phyloP scores from a whole-genome alignment of 2,113 vertebrate species.

The Poecilia latipinna region DNA sequence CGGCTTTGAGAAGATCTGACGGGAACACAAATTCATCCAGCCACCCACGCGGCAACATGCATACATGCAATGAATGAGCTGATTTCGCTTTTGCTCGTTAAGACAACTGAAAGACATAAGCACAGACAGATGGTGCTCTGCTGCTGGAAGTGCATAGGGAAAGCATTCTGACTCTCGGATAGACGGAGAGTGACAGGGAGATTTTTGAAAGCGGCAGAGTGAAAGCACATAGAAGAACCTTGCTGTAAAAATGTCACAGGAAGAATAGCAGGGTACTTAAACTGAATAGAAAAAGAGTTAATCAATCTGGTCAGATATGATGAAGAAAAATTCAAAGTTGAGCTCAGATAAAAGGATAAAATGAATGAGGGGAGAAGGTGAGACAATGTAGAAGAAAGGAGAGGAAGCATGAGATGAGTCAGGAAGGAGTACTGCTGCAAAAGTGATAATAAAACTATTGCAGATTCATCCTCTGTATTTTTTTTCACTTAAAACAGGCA shows the following conservation, averaged over 20 bases:
- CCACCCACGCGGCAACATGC: slow-evolving; percentile 15
- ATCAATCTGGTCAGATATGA: slow-evolving; percentile 18
- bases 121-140: slow-evolving; percentile 51
- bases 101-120: slow-evolving; percentile 53
- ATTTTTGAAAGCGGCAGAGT: background rate
- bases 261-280: slow-evolving; percentile 33
- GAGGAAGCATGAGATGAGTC: background rate
- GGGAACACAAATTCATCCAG: slow-evolving; percentile 40
- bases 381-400: background rate
- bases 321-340: background rate
- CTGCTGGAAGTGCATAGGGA: background rate
- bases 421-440: background rate
- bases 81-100: slow-evolving; percentile 55
- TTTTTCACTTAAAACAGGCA: background rate
- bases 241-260: slow-evolving; percentile 22
- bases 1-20: slow-evolving; percentile 35
- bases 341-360: slow-evolving; percentile 23
- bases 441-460: background rate
- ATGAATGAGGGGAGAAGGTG: background rate
- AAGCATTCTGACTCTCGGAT: background rate
- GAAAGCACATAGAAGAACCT: background rate
- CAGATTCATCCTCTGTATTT: background rate
- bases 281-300: slow-evolving; percentile 13
- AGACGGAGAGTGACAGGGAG: background rate
- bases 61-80: slow-evolving; percentile 14